Conservation (phyloP, 2,888 invertebrate species). For the Eupithecia vulgata region DNA sequence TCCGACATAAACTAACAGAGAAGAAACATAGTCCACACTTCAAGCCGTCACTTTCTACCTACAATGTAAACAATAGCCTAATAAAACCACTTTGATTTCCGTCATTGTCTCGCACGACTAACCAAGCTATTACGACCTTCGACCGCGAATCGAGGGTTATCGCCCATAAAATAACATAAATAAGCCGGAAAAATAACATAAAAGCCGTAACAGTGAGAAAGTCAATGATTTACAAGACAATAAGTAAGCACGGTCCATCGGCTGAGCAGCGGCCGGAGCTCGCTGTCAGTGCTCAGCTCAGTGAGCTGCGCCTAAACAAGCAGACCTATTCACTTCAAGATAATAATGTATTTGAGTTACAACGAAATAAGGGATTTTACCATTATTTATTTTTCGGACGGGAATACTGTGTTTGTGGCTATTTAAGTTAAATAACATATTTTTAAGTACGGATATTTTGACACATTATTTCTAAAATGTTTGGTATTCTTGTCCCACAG, state of each 20-base stretch:
- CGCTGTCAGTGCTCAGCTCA: not conserved
- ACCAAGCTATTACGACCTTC: constrained; percentile 6
- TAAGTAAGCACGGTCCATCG: constrained; percentile 23
- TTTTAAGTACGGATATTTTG: too few species aligned
- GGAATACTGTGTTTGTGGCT: not conserved
- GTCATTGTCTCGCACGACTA: constrained; percentile 8
- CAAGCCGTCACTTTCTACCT: not conserved
- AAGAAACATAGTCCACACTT: not conserved
- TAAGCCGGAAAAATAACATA: constrained; percentile 13
- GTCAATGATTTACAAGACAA: constrained; percentile 30
- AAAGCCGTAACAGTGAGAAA: constrained; percentile 7
- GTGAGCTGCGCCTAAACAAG: not conserved
- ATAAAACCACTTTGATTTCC: constrained; percentile 4
- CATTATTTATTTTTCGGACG: not conserved
- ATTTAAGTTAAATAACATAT: too few species aligned
- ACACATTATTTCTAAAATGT: too few species aligned
- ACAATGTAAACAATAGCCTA: not conserved
- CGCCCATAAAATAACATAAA: constrained; percentile 15
- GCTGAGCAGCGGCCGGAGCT: not conserved
- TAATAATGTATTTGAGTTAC: not conserved
- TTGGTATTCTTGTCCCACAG: too few species aligned
- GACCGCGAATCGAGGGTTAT: constrained; percentile 13
- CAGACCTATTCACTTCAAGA: not conserved
- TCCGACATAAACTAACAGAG: not conserved
- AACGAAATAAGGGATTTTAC: not conserved